phyloP scores from a whole-genome alignment of 2,888 invertebrate species.

The Ophion costatus region DNA sequence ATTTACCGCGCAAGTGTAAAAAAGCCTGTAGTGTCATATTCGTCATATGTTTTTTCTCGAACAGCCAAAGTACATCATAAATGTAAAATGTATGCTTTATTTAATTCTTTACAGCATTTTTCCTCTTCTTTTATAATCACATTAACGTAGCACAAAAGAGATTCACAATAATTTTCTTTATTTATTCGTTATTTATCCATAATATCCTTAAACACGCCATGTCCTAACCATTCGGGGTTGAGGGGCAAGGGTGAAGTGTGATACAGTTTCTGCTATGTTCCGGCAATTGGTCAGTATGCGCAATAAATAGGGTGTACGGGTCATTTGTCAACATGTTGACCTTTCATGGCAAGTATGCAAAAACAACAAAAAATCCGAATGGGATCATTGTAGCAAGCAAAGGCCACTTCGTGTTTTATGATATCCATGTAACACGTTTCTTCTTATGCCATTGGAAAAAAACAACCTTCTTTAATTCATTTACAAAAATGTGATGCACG shows the following conservation, averaged over 20 bases:
- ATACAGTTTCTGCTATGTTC: slow-evolving; percentile 80
- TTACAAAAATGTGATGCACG: slow-evolving; percentile 28
- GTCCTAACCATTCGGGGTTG: slow-evolving; percentile 76
- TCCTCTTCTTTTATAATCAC: slow-evolving; percentile 86
- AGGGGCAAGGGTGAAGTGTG: slow-evolving; percentile 72
- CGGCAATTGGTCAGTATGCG: slow-evolving; percentile 82
- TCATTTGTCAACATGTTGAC: slow-evolving; percentile 63
- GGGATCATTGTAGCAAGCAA: slow-evolving; percentile 65
- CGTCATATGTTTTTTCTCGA: neutral
- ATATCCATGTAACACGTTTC: slow-evolving; percentile 75
- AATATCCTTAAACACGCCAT: slow-evolving; percentile 85
- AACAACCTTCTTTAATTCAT: slow-evolving; percentile 39
- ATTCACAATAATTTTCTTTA: slow-evolving; percentile 88
- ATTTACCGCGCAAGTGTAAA: too few species aligned
- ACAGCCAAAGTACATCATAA: slow-evolving; percentile 65
- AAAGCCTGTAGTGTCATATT: too few species aligned
- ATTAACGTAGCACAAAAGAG: slow-evolving; percentile 87
- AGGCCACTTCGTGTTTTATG: slow-evolving; percentile 76
- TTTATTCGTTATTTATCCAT: slow-evolving; percentile 69
- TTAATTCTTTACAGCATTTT: slow-evolving; percentile 86
- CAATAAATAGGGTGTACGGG: slow-evolving; percentile 69
- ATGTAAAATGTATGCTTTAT: slow-evolving; percentile 84
- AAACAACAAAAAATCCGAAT: slow-evolving; percentile 28
- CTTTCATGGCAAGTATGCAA: slow-evolving; percentile 63
- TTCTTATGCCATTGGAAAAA: slow-evolving; percentile 41